A percentile compares a stretch with the other conserved stretches of the same genome.
Evolutionary conservation across 2,888 invertebrate genomes (phyloP).

Genomic region (Belgica antarctica): DNA sequence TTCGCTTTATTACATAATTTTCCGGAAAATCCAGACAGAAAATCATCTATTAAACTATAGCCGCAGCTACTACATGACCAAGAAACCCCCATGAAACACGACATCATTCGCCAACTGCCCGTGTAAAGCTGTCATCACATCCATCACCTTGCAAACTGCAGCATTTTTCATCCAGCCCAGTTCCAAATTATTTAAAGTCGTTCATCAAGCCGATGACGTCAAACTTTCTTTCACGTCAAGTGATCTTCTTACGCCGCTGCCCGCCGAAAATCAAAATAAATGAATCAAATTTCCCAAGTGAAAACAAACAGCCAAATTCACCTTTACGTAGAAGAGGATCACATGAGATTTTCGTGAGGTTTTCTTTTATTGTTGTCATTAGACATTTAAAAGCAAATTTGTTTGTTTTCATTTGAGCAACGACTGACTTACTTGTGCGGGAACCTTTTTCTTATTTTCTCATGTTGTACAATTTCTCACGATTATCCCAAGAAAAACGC

Average conservation of each 20-base stretch:
- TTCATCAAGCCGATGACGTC: conserved; percentile 18
- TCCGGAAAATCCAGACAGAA: no score
- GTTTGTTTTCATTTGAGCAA: conserved; percentile 19
- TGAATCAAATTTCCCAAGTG: conserved; percentile 22
- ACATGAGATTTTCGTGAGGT: conserved; percentile 14
- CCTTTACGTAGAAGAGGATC: neutral
- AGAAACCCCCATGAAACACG: no score
- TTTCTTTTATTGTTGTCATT: conserved; percentile 24
- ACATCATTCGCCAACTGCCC: no score
- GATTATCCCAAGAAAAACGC: no score
- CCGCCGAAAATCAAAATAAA: neutral
- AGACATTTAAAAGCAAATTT: conserved; percentile 9
- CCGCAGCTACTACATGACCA: no score
- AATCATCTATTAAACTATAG: no score
- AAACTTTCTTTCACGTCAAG: conserved; percentile 21
- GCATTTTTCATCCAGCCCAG: conserved; percentile 5
- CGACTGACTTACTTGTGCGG: neutral
- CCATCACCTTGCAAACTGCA: neutral
- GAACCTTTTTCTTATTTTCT: no score
- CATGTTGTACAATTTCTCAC: no score
- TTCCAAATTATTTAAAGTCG: neutral
- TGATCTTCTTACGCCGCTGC: conserved; percentile 8
- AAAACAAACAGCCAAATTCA: no score
- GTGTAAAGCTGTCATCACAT: no score
- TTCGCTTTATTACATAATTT: no score